Evolutionary conservation across 2,113 vertebrate genomes (phyloP).

Genomic region (Gymnobelideus leadbeateri): DNA sequence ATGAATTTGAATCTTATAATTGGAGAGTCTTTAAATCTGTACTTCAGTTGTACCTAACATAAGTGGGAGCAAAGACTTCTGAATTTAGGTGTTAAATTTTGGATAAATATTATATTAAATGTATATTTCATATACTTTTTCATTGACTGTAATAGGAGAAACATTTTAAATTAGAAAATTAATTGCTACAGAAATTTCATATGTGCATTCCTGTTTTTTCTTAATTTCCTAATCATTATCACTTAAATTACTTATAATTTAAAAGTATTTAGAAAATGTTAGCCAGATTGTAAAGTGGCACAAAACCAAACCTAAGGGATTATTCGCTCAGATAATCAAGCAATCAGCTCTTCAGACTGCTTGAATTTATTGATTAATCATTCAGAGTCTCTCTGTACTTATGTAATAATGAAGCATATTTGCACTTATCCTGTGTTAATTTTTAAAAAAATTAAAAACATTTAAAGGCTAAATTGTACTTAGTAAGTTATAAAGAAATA

Average conservation of each 20-base stretch:
- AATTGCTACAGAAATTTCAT: conserved; percentile 68
- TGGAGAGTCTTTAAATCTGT: neutral
- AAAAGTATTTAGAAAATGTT: conserved; percentile 76
- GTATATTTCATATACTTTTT: conserved; percentile 16
- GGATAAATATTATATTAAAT: neutral
- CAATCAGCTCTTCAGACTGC: conserved; percentile 77
- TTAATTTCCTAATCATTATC: conserved; percentile 56
- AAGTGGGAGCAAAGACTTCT: conserved; percentile 36
- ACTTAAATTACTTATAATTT: conserved; percentile 73
- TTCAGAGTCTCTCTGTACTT: conserved; percentile 71
- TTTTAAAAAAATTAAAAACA: neutral
- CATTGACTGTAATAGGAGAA: conserved; percentile 25
- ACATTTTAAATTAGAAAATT: conserved; percentile 57
- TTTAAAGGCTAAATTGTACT: neutral
- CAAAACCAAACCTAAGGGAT: conserved; percentile 74
- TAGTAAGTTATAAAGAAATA: conserved; percentile 28
- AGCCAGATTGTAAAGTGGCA: conserved; percentile 70
- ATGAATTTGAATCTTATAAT: conserved; percentile 37
- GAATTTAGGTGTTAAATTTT: neutral
- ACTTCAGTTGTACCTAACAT: conserved; percentile 5
- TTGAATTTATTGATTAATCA: conserved; percentile 71
- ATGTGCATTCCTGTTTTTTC: conserved; percentile 54
- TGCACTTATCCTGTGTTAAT: conserved; percentile 20
- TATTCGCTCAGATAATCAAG: conserved; percentile 62
- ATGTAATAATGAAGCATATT: conserved; percentile 70